Conservation (phyloP, 2,888 invertebrate genomes). For the Magallana nippona region DNA sequence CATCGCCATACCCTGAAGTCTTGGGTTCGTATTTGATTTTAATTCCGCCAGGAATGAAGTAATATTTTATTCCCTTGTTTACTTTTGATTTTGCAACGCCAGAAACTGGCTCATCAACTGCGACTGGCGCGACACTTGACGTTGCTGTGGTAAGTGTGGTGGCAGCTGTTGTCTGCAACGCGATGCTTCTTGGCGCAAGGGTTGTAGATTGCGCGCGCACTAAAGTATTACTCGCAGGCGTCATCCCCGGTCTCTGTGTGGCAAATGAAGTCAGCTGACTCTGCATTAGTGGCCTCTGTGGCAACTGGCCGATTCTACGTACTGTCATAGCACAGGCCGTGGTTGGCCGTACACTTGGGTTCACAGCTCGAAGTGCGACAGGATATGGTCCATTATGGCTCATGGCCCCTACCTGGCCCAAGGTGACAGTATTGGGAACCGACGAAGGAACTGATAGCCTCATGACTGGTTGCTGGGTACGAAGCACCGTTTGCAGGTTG, state of each 20-base stretch:
- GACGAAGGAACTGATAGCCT: not conserved
- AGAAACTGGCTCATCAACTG: constrained; percentile 19
- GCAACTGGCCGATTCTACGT: not conserved
- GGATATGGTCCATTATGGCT: not conserved
- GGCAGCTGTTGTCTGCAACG: not conserved
- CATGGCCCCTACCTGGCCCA: not conserved
- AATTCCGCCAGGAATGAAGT: constrained; percentile 23
- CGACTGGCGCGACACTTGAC: not conserved
- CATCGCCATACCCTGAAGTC: constrained; percentile 11
- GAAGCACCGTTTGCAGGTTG: not conserved
- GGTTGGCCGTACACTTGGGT: not conserved
- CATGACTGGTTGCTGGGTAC: not conserved
- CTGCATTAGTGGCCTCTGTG: not conserved
- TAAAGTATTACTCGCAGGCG: not conserved
- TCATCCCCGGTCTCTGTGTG: not conserved
- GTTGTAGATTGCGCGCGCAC: not conserved
- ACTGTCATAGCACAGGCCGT: not conserved
- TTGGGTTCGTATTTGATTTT: constrained; percentile 27
- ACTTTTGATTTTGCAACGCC: constrained; percentile 34
- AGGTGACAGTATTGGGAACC: not conserved
- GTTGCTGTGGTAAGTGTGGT: not conserved
- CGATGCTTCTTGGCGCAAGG: no score
- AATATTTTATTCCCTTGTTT: constrained; percentile 34
- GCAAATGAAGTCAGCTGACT: constrained; percentile 10
- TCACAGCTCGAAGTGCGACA: not conserved